These are phyloP conservation scores for Nomada flava DNA, from an alignment of 2,888 invertebrate genomes.

Conservation along the genomic window DNA sequence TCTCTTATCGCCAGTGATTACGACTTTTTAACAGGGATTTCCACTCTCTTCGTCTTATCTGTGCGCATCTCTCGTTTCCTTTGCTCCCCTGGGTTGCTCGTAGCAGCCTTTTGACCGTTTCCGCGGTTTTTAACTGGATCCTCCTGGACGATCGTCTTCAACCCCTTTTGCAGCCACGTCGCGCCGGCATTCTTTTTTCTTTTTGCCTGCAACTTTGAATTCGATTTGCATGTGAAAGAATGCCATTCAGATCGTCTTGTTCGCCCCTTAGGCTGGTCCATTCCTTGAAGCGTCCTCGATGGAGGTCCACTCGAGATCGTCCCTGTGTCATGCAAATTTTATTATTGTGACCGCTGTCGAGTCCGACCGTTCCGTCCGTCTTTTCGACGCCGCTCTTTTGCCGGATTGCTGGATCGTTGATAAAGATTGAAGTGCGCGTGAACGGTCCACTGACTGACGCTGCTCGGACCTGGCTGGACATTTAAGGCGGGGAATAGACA, in stretches of 20 bases:
- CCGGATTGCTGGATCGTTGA: conserved; percentile 34
- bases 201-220: conserved; percentile 37
- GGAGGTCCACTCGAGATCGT: conserved; percentile 51
- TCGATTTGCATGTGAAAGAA: conserved; percentile 74
- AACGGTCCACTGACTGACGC: background rate
- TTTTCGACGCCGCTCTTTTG: conserved; percentile 34
- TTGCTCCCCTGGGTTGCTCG: conserved; percentile 35
- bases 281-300: conserved; percentile 37
- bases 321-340: conserved; percentile 65
- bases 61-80: conserved; percentile 44
- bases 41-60: conserved; percentile 50
- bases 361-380: conserved; percentile 29
- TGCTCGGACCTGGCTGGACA: conserved; percentile 7
- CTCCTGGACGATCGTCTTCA: conserved; percentile 39
- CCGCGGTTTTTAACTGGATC: conserved; percentile 62
- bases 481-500: background rate
- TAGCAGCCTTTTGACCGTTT: conserved; percentile 51
- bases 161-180: conserved; percentile 48
- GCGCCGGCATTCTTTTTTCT: conserved; percentile 6
- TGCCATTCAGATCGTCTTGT: conserved; percentile 51
- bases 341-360: conserved; percentile 54
- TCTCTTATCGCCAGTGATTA: conserved; percentile 76
- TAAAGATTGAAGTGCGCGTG: conserved; percentile 19
- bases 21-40: conserved; percentile 76
- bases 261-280: conserved; percentile 29